phyloP scores from a whole-genome alignment of 1,140 invertebrate genomes.

The Papilio machaon region DNA sequence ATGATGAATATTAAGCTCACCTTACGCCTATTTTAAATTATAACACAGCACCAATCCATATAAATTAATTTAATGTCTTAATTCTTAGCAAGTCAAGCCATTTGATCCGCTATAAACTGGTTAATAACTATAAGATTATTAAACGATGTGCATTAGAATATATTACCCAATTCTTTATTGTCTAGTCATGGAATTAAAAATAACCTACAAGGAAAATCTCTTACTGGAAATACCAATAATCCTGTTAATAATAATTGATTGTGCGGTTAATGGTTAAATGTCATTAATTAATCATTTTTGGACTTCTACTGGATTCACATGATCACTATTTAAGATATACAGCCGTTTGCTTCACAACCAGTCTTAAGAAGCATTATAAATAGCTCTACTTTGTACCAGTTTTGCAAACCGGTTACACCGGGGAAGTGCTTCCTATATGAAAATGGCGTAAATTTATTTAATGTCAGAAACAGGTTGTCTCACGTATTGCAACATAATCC shows the following conservation, averaged over 20 bases:
- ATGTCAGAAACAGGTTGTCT: constrained; percentile 1
- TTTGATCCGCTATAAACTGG: neutral
- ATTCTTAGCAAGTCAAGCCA: neutral
- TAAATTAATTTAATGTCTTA: constrained; percentile 1
- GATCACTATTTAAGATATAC: neutral
- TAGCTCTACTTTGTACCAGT: constrained; percentile 7
- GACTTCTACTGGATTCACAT: neutral
- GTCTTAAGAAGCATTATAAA: neutral
- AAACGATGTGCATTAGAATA: neutral
- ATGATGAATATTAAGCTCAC: constrained; percentile 12
- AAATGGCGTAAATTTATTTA: neutral
- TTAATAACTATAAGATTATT: neutral
- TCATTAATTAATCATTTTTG: neutral
- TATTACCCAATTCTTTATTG: too few relatives aligned
- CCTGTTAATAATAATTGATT: too few relatives aligned
- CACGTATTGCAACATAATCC: neutral
- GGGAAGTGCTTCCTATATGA: constrained; percentile 14
- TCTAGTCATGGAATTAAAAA: too few relatives aligned
- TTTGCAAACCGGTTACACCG: constrained; percentile 2
- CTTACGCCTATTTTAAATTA: neutral
- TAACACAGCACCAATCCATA: neutral
- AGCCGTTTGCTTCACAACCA: neutral
- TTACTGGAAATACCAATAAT: too few relatives aligned
- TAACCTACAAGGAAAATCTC: too few relatives aligned
- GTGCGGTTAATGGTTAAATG: neutral